Base-by-base conservation (phyloP, 2,797 vertebrate genomes). In the Phrynocephalus forsythii region DNA sequence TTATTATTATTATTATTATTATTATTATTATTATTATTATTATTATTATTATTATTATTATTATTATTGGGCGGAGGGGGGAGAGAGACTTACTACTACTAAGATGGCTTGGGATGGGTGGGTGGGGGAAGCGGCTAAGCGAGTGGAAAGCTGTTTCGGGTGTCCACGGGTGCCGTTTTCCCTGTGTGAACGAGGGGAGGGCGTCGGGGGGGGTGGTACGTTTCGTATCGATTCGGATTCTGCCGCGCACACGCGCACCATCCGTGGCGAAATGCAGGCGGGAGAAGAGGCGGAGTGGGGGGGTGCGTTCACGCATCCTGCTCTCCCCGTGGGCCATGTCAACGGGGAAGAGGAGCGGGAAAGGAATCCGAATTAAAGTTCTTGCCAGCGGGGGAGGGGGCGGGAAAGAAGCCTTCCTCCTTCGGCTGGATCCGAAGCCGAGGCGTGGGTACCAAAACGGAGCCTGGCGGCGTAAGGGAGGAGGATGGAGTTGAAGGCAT, bases 121-220 rank as follows among this genome's bases (percentile, higher is more conserved):
- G 50, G 16, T 52, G 18, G 63, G n/a, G 10, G n/a, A 71, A 33
- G 33, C 33, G 33, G 33, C 33, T 33, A 33, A 33, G 33, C 33
- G 33, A 33, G 33, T 33, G 82, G 7, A 50, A 18, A 22, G 13
- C 3, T 15, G 9, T 13, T 5, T 16, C 22, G 22, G 13, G 16
- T 11, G 28, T 9, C 26, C 0, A 20, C 0, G 76, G 1, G 28
- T 1, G 5, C 2, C 13, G 33, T 22, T 22, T 48, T 2, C 33
- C 9, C 20, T 6, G 24, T 9, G 22, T 11, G 9, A 0, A 9
- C 20, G 8, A 3, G n/a, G 1, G 28, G 5, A 2, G 9, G 3
- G 56, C 1, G 79, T 1, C 15, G 9, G 4, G 22, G 18, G 18
- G 6, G n/a, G 20, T n/a, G 11, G 7, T 7, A 20, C 11, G 6